Conservation (phyloP, 2,797 vertebrate species). For the Halcyon leucocephala region DNA sequence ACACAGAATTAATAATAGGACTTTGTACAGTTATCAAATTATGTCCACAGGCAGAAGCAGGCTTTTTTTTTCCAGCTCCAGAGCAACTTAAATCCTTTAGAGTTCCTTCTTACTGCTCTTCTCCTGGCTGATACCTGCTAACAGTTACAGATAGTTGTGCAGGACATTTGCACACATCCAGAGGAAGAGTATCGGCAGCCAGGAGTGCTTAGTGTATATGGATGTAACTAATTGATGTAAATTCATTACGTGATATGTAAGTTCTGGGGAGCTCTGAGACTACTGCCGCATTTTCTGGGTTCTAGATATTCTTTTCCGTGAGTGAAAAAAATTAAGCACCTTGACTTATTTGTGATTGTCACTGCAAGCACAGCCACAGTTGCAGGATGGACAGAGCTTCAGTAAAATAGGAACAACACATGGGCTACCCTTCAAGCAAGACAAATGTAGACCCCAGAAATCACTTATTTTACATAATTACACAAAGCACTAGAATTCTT, state of each 20-base stretch:
- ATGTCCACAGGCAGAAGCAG: neutral
- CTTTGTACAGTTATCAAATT: neutral
- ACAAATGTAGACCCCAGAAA: neutral
- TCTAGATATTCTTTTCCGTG: neutral
- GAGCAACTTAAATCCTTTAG: neutral
- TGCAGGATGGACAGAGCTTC: neutral
- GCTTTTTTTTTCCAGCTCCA: neutral
- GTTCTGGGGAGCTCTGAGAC: neutral
- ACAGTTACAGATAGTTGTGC: neutral
- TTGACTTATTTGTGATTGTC: neutral
- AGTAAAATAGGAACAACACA: neutral
- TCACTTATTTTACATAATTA: neutral
- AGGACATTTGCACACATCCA: neutral
- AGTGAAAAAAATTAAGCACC: neutral
- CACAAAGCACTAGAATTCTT: neutral
- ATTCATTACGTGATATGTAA: fast-evolving
- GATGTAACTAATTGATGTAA: neutral
- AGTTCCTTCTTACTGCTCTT: neutral
- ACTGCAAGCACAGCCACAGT: neutral
- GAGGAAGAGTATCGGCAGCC: neutral
- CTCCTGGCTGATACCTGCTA: neutral
- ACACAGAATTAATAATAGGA: neutral
- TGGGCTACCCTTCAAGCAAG: neutral
- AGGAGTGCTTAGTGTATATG: neutral
- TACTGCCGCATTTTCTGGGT: neutral